These are phyloP conservation scores for Ceriagrion tenellum DNA, from an alignment of 2,888 invertebrate genomes.

Conservation along the genomic window DNA sequence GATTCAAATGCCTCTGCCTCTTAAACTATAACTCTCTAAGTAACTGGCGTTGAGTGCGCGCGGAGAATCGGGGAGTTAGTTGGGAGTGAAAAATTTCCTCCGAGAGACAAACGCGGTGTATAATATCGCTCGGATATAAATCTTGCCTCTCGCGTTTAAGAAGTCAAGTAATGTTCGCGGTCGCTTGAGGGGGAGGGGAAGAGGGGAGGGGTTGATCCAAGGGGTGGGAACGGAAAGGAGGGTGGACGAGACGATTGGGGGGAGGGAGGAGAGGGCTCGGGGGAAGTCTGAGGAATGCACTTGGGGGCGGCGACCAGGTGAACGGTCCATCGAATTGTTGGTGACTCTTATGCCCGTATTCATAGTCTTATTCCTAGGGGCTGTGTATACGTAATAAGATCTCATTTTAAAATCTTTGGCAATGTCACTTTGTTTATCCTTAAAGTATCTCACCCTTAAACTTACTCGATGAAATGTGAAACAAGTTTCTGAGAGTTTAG, in stretches of 20 bases:
- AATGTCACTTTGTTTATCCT: too few relatives aligned
- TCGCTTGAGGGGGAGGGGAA: background rate
- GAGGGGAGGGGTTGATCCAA: too few relatives aligned
- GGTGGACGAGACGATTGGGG: background rate
- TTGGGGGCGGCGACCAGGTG: background rate
- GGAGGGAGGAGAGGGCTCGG: background rate
- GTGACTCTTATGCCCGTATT: too few relatives aligned
- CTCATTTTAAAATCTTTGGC: too few relatives aligned
- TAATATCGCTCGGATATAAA: constrained; percentile 2
- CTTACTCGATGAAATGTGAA: too few relatives aligned
- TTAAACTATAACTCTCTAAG: constrained; percentile 6
- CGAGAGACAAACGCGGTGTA: background rate
- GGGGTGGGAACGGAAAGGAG: too few relatives aligned
- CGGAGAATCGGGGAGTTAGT: background rate
- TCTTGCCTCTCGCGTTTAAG: background rate
- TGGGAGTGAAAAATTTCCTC: background rate
- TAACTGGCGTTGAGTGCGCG: background rate
- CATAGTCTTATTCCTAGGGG: too few relatives aligned
- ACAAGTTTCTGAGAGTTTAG: too few relatives aligned
- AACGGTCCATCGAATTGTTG: background rate
- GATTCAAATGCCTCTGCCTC: background rate
- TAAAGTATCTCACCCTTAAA: too few relatives aligned
- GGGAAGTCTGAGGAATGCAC: background rate
- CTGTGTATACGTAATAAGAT: too few relatives aligned
- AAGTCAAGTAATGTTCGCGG: background rate